phyloP scores from a whole-genome alignment of 2,888 invertebrate species.

The Pristionchus japonicus region DNA sequence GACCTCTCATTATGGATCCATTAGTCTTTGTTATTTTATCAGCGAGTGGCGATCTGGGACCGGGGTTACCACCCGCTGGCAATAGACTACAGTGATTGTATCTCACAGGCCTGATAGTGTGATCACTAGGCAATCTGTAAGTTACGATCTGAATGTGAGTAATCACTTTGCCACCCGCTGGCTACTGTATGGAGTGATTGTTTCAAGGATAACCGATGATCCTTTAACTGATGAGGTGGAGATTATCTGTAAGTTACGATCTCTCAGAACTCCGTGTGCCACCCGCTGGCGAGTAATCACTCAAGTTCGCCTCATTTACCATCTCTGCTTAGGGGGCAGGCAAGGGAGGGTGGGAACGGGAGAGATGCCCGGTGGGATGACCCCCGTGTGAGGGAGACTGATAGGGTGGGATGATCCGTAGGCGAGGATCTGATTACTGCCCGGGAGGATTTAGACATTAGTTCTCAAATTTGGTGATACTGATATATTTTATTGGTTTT shows the following conservation, averaged over 20 bases:
- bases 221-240: background rate
- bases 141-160: background rate
- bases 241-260: too few species aligned
- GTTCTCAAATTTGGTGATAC: too few species aligned
- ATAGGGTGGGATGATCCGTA: background rate
- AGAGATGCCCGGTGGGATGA: background rate
- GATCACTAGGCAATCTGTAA: too few species aligned
- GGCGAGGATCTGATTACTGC: background rate
- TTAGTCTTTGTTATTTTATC: slow-evolving; percentile 33
- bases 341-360: background rate
- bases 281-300: background rate
- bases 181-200: background rate
- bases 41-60: background rate
- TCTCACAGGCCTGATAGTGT: too few species aligned
- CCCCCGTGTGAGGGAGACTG: background rate
- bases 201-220: background rate
- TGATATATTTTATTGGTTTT: too few species aligned
- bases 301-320: background rate
- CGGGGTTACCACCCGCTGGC: background rate
- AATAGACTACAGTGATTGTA: background rate
- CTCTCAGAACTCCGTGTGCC: background rate
- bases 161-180: slow-evolving; percentile 18
- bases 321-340: background rate
- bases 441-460: background rate
- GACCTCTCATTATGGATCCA: background rate